phyloP scores from a whole-genome alignment of 2,888 invertebrate species.

The Acleris emargana region DNA sequence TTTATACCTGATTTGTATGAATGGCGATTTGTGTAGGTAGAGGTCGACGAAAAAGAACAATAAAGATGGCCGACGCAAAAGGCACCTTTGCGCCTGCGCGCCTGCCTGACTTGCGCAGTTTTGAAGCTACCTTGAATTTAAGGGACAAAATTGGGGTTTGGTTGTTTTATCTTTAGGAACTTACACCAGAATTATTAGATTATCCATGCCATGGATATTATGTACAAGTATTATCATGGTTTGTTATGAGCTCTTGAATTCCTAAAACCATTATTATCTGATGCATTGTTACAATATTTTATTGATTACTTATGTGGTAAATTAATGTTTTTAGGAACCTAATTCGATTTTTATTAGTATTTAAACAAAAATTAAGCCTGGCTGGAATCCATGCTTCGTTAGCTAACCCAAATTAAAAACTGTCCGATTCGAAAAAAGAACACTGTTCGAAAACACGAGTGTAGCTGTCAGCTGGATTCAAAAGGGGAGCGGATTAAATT shows the following conservation, averaged over 20 bases:
- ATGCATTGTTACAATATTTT: too few species aligned
- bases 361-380: background rate
- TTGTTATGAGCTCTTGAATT: too few species aligned
- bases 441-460: slow-evolving; percentile 42
- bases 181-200: too few species aligned
- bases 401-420: background rate
- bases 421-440: background rate
- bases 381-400: background rate
- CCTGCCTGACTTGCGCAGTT: slow-evolving; percentile 72
- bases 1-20: slow-evolving; percentile 80
- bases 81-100: slow-evolving; percentile 76
- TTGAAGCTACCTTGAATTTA: slow-evolving; percentile 31
- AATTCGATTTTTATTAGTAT: background rate
- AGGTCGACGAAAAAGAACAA: slow-evolving; percentile 62
- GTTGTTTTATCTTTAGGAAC: background rate
- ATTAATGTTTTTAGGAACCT: background rate
- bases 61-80: slow-evolving; percentile 75
- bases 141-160: background rate
- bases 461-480: slow-evolving; percentile 62
- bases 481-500: slow-evolving; percentile 78
- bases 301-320: too few species aligned
- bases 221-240: too few species aligned
- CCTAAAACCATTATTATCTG: too few species aligned
- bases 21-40: slow-evolving; percentile 73
- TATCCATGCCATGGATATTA: too few species aligned